Base-by-base conservation (phyloP, 2,888 invertebrate species). In the Alviniconcha strummeri region DNA sequence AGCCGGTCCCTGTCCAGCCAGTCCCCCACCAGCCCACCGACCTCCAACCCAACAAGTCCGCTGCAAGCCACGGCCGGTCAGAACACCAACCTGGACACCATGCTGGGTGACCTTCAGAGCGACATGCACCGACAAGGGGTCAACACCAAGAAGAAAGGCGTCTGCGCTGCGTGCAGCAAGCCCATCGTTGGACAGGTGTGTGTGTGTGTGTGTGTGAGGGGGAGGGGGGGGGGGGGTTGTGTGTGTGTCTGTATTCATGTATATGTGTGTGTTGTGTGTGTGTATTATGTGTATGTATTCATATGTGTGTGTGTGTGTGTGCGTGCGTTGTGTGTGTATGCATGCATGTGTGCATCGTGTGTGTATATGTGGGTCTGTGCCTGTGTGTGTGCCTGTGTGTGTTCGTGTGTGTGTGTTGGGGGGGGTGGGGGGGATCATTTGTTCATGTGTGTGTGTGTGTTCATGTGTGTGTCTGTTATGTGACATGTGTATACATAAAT, bases 51-150 rank as follows among this genome's bases (percentile, higher is more conserved):
- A 95, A 96, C 91, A 80, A 80, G 77, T 74, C 83, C 85, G n/a
- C 71, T 64, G 19, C 74, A 80, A 19, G 88, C 81, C 56, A 67
- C n/a, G 7, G 77, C 60, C 60, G 78, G 79, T 5, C 81, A 82
- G 64, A 83, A 82, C 9, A 83, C 85, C 76, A 87, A 85, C 94
- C 95, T 96, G 95, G 95, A 97, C 94, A 96, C 96, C 94, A 98
- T 98, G 98, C 96, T 98, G 94, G 98, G 98, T 90, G 97, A 94
- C 87, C 91, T 95, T 85, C 98, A 98, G 94, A 97, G 97, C 94
- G 98, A 99, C 95, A 98, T 99, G 98, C 98, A 97, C 95, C 97
- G 98, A 94, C 99, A 99, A 95, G 99, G 99, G 94, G 98, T 99
- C 88, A 98, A 97, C 94, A 99, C 99, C 87, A 98, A 98, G 91